A percentile compares a stretch with the other conserved stretches of the same genome.
Conservation (phyloP, 2,888 invertebrate species). For the Cephonodes hylas region DNA sequence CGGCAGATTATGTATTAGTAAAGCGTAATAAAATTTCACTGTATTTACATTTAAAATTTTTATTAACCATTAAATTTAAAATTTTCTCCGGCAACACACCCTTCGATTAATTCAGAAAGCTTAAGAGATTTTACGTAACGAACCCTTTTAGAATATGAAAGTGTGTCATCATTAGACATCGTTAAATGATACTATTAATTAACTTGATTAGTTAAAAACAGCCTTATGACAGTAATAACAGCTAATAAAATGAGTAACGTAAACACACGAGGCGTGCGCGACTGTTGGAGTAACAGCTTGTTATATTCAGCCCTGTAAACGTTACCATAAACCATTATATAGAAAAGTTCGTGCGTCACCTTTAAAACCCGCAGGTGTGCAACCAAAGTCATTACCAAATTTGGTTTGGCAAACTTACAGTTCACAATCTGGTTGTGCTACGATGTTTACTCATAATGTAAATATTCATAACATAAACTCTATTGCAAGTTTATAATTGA, state of each 20-base stretch:
- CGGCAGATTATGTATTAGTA: not conserved
- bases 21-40: not conserved
- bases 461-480: not conserved
- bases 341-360: not conserved
- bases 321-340: not conserved
- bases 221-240: not conserved
- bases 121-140: not conserved
- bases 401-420: not conserved
- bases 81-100: not conserved
- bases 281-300: not conserved
- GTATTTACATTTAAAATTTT: not conserved
- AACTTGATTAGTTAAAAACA: no score
- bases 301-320: not conserved
- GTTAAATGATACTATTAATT: no score
- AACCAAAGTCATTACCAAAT: not conserved
- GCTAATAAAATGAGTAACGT: not conserved
- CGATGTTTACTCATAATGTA: not conserved
- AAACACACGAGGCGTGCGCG: not conserved
- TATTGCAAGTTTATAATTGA: not conserved
- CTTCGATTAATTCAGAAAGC: not conserved
- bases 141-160: no score
- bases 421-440: not conserved
- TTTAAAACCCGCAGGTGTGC: not conserved
- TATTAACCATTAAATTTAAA: not conserved
- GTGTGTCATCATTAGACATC: no score